Evolutionary conservation across 2,888 invertebrate genomes (phyloP), one percentile per base, ranked within the genome.

Genomic region (Acronicta psi): DNA sequence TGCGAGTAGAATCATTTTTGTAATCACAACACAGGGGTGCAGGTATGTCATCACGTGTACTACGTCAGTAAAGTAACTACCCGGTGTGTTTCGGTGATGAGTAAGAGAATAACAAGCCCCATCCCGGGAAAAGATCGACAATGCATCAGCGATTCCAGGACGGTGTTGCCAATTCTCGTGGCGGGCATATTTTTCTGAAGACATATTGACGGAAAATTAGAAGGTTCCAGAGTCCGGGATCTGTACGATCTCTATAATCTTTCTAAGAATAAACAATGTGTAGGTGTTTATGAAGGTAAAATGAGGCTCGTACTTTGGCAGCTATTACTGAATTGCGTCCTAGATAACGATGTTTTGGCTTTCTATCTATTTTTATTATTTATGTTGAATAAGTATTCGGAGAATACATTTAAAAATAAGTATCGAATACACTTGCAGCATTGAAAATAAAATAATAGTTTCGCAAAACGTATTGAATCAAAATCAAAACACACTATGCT

Each of bases 221-320:
- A n/a, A n/a, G 11, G 17, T 14, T 23, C 16, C 23, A 38, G 29
- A 36, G 20, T 16, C 34, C 14, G 49, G 52, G 36, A 56, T 40
- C 25, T 16, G 40, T 53, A 46, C 50, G 52, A 53, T 18, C 23
- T 52, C 36, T 18, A 31, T 56, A 42, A 67, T 36, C 11, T 42
- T 38, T 46, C 62, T 62, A 68, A 50, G 55, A 57, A 72, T 62
- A 72, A 61, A 61, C 37, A 67, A 31, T 56, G 73, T 43, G 61
- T 72, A 51, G 56, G 68, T 40, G 53, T 52, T 61, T 67, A 56
- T 60, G 43, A 52, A 53, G 16, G 40, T 25, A 47, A 42, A 44
- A 25, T 37, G 55, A 54, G 40, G 38, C 46, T 56, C 14, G 47
- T 54, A 52, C 17, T 49, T 73, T 37, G 41, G 41, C 17, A 52